A percentile compares a stretch with the other conserved stretches of the same genome.
These are phyloP conservation scores for Falco columbarius DNA, from an alignment of 2,797 vertebrate genomes.

Conservation along the genomic window DNA sequence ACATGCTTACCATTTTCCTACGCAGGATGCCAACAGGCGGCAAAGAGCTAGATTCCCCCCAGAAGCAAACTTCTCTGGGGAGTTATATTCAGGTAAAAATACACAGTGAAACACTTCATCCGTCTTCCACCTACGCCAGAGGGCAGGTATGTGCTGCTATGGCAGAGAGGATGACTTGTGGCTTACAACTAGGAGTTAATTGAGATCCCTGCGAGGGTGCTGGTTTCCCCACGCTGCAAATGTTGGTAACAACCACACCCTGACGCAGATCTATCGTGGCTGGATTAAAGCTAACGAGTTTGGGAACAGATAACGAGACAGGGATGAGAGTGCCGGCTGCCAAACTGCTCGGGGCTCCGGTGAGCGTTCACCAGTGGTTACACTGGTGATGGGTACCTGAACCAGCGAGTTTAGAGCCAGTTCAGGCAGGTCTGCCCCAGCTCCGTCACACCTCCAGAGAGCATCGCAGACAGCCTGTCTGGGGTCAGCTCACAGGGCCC, in stretches of 20 bases:
- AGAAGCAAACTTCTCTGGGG: not conserved
- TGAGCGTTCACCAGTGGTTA: not conserved
- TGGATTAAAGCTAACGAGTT: not conserved
- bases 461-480: not conserved
- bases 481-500: not conserved
- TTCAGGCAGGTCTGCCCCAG: not conserved
- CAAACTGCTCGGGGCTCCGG: not conserved
- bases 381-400: not conserved
- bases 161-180: not conserved
- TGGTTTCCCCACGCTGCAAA: not conserved
- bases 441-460: not conserved
- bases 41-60: not conserved
- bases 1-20: not conserved
- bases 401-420: not conserved
- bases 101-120: not conserved
- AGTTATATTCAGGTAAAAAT: not conserved
- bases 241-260: not conserved
- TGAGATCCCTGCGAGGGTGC: not conserved
- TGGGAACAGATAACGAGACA: not conserved
- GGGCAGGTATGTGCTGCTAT: not conserved
- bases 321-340: not conserved
- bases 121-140: not conserved
- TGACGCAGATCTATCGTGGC: fast-evolving
- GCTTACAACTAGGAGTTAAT: not conserved
- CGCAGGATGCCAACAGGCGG: not conserved